Base-by-base conservation (phyloP, 1,140 invertebrate species). In the Magallana angulata region DNA sequence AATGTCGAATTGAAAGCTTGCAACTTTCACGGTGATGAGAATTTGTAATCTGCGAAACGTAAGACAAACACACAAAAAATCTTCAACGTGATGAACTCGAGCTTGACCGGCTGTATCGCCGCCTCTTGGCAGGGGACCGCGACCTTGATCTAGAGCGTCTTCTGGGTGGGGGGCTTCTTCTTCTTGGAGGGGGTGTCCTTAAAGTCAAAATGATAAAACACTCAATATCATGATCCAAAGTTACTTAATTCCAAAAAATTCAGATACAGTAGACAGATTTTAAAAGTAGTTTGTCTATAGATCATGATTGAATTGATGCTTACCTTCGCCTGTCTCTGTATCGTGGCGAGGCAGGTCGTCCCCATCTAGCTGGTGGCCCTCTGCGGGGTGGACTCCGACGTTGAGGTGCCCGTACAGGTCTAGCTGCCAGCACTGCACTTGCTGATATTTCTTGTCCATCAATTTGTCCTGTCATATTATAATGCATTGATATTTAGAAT, bases 391-490 rank as follows among this genome's bases (percentile, higher is more conserved):
- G 90, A 56, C 92, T 90, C 58, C 94, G 82, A 18, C 91, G 81
- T 62, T 96, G 96, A 16, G 96, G 96, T 14, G 95, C 94, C 9
- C 96, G 96, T 57, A 97, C 96, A 5, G 96, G 96, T 91, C 97
- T 97, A 58, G 97, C 97, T 84, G 98, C 95, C 89, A 98, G 95
- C 71, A 99, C 97, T 36, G 98, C 97, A 64, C 98, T 98, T 59
- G 97, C 98, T 36, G 97, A 98, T 76, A 99, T 98, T 95, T 99
- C 98, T 94, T 99, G 98, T 18, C 98, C 98, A 96, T 96, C 96
- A 91, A 96, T 95, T 92, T 96, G 96, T 86, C 95, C 95, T 95
- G 84, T 71, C 12, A 85, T n/a, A 82, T 7, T 30, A 80, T n/a
- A 14, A 80, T 80, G 24, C 24, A 80, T 80, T 16, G 5, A 24